phyloP scores from a whole-genome alignment of 2,113 vertebrate genomes.

The rabbit (Oryctolagus cuniculus) region mOryCun1.1 NC_091439.1:125352501-125353000 shows the following conservation, averaged over 20 bases:
- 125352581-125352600: no score
- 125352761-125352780: neutral
- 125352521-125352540: no score
- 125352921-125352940: neutral
- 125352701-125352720: no score
- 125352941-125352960: neutral
- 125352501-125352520: no score
- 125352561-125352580: no score
- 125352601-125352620: no score
- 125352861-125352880: neutral
- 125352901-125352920: neutral
- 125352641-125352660: no score
- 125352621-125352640: no score
- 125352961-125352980: neutral
- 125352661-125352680: no score
- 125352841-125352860: neutral
- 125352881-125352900: neutral
- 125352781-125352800: neutral
- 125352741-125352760: neutral
- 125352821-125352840: neutral
- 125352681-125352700: no score
- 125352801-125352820: neutral
- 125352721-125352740: no score
- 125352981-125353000: conserved; percentile 48
- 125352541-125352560: no score